Conservation (phyloP, 2,113 vertebrate species). For the Turnix velox region DNA sequence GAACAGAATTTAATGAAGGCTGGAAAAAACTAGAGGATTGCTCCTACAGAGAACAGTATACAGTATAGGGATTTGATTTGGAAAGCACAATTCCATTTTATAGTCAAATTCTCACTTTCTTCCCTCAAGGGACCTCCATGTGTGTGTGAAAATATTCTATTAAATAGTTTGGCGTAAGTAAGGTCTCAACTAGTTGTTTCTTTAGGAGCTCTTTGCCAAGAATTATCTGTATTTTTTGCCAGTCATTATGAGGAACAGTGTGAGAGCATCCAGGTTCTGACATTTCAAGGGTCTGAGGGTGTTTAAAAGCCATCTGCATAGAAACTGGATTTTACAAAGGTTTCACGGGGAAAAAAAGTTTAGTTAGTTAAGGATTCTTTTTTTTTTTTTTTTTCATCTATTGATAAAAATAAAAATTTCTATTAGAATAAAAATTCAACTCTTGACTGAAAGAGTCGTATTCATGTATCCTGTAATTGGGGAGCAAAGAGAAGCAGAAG, state of each 20-base stretch:
- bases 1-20: neutral
- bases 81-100: conserved; percentile 19
- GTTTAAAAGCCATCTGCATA: neutral
- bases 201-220: neutral
- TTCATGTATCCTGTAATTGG: neutral
- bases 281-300: neutral
- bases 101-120: conserved; percentile 15
- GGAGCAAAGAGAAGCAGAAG: neutral
- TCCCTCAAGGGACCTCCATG: neutral
- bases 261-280: neutral
- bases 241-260: neutral
- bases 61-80: neutral
- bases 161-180: conserved; percentile 1
- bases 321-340: neutral
- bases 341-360: neutral
- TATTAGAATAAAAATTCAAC: neutral
- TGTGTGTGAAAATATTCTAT: neutral
- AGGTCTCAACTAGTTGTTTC: neutral
- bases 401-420: neutral
- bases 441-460: neutral
- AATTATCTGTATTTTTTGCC: conserved; percentile 27
- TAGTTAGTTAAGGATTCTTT: fast-evolving
- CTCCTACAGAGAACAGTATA: neutral
- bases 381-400: neutral
- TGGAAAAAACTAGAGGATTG: neutral